Evolutionary conservation across 1,140 invertebrate species (phyloP), one percentile per base, ranked within the genome.

Genomic region (Dreissena rostriformis): DNA sequence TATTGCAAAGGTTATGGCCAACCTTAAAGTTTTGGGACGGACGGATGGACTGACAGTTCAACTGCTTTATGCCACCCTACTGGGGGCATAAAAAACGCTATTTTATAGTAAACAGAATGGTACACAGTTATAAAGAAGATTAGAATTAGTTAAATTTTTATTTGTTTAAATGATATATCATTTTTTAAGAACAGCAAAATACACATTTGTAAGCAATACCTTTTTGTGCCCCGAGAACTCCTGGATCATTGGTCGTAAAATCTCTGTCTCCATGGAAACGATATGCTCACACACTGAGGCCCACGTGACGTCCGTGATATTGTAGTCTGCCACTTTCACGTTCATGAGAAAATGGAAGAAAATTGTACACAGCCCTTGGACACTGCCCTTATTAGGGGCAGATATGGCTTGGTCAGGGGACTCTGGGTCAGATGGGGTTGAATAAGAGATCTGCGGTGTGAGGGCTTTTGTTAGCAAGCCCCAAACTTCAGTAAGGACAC

Each of bases 301-400:
- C 53, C 76, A 63, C 51, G 82, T 84, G 19, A 77, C 15, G 15
- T 70, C 75, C n/a, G 82, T 84, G 11, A 84, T 66, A 63, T 63
- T 72, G 65, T 77, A 77, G 55, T 84, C 82, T 51, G 82, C 73
- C 0, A 84, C 74, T 39, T 72, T 84, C 22, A 84, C 74, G 71
- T 84, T 77, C 51, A 77, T 39, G 15, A 84, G 67, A 29, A 55
- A 84, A 29, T 71, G 74, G 49, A 71, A 24, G 29, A 71, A 84
- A 11, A 84, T 24, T 17, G 26, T 11, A 72, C 82, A 84, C 2
- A 77, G 53, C 19, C 67, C 82, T 71, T 76, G 53, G 52, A 77
- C 76, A 72, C 72, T 53, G 24, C 82, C 82, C 72, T 53, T 51
- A 76, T 28, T 24, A 12, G 55, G 52, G 29, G 22, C 26, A 24